Percentiles rank a stretch among this genome's conserved stretches.
Evolutionary conservation across 1,140 invertebrate species (phyloP).

Genomic region (Drosophila elegans): DNA sequence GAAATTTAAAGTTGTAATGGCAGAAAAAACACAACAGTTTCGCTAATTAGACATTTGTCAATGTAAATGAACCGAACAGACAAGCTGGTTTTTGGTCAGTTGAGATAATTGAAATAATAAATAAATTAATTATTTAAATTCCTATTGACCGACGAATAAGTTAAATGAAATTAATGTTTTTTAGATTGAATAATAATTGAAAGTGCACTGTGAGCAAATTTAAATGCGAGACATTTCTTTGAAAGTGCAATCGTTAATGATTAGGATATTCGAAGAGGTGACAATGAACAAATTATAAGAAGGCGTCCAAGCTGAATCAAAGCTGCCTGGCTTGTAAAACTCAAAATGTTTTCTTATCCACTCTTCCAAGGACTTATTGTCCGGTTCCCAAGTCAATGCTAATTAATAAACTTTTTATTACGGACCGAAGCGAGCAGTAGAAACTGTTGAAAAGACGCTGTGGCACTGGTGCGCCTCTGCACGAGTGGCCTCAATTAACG

Average conservation of each 20-base stretch:
- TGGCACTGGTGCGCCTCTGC: constrained; percentile 25
- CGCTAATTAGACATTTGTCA: constrained; percentile 19
- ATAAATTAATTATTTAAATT: constrained; percentile 20
- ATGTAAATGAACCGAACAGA: neutral
- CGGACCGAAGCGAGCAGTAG: constrained; percentile 16
- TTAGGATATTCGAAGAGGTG: neutral
- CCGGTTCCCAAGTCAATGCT: constrained; percentile 29
- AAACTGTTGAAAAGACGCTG: constrained; percentile 20
- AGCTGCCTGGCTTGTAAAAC: neutral
- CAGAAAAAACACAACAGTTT: neutral
- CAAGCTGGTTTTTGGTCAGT: constrained; percentile 13
- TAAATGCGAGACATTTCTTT: neutral
- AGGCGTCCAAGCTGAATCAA: neutral
- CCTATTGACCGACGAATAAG: neutral
- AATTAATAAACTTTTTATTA: constrained; percentile 72
- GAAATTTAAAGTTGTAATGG: neutral
- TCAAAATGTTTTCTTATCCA: constrained; percentile 1
- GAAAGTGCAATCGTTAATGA: neutral
- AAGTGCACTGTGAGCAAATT: neutral
- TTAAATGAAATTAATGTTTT: neutral
- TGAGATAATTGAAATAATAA: constrained; percentile 32
- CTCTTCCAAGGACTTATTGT: constrained; percentile 8
- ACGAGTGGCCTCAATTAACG: constrained; percentile 63
- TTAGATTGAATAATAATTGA: neutral
- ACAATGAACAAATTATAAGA: neutral